phyloP scores from a whole-genome alignment of 2,113 vertebrate species.

The Canis aureus region DNA sequence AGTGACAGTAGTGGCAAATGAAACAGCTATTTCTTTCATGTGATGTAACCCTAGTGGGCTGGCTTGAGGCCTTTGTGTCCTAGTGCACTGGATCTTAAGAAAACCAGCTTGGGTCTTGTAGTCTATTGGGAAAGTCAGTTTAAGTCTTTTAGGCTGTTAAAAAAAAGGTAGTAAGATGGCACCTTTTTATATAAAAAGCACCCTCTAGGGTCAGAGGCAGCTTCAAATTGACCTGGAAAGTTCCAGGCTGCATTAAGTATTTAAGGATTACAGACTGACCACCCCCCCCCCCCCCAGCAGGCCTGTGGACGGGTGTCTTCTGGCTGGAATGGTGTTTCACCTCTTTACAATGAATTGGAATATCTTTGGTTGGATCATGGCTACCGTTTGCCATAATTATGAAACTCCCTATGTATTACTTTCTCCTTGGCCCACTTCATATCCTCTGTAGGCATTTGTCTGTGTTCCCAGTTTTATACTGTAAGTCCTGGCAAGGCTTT shows the following conservation, averaged over 20 bases:
- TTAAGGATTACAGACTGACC: background rate
- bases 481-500: background rate
- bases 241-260: background rate
- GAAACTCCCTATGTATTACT: background rate
- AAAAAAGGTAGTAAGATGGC: background rate
- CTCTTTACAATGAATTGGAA: background rate
- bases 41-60: background rate
- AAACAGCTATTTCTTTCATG: background rate
- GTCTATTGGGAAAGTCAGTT: background rate
- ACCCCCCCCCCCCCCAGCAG: accelerated
- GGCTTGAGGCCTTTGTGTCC: background rate
- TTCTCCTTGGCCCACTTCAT: background rate
- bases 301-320: accelerated
- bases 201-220: background rate
- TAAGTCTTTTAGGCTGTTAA: background rate
- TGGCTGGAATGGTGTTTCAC: background rate
- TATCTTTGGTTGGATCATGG: background rate
- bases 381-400: background rate
- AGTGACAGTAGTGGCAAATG: background rate
- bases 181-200: background rate
- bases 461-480: background rate
- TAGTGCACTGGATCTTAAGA: background rate
- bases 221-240: background rate
- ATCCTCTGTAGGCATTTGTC: background rate
- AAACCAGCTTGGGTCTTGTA: background rate